Evolutionary conservation across 2,888 invertebrate species (phyloP).

Genomic region (Nemurella pictetii): DNA sequence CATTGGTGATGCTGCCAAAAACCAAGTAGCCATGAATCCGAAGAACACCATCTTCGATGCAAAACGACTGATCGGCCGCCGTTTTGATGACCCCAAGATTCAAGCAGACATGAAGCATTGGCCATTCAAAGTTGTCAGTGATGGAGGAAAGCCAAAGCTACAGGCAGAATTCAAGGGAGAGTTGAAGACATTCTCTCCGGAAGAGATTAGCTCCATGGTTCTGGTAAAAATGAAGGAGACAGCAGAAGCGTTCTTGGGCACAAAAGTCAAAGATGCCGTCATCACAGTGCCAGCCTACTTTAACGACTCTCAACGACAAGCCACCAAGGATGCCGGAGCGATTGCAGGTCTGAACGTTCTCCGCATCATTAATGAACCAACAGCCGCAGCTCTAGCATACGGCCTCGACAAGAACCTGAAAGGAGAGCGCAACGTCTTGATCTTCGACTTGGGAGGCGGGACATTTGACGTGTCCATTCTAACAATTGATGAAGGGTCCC

Average conservation of each 20-base stretch:
- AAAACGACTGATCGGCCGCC: conserved; percentile 80
- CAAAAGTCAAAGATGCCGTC: conserved; percentile 81
- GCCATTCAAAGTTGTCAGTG: conserved; percentile 75
- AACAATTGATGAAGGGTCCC: conserved; percentile 59
- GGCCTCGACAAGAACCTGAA: conserved; percentile 61
- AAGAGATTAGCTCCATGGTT: conserved; percentile 92
- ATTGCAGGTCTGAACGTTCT: conserved; percentile 70
- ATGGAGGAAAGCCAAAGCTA: conserved; percentile 72
- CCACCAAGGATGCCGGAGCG: conserved; percentile 88
- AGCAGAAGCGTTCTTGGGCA: conserved; percentile 85
- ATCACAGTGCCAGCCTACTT: conserved; percentile 91
- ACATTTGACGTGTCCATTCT: conserved; percentile 63
- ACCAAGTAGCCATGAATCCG: conserved; percentile 70
- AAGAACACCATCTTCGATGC: conserved; percentile 75
- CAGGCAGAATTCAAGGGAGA: conserved; percentile 48
- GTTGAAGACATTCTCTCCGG: conserved; percentile 81
- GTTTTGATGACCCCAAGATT: conserved; percentile 74
- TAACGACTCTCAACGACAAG: conserved; percentile 88
- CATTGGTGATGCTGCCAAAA: conserved; percentile 63
- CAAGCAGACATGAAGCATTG: conserved; percentile 83
- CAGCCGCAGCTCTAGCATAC: conserved; percentile 63
- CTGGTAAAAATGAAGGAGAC: conserved; percentile 92
- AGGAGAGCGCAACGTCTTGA: conserved; percentile 57
- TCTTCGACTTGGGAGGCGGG: conserved; percentile 62
- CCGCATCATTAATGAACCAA: conserved; percentile 89